Evolutionary conservation across 1,140 invertebrate species (phyloP).

Genomic region (Macrobrachium nipponense): DNA sequence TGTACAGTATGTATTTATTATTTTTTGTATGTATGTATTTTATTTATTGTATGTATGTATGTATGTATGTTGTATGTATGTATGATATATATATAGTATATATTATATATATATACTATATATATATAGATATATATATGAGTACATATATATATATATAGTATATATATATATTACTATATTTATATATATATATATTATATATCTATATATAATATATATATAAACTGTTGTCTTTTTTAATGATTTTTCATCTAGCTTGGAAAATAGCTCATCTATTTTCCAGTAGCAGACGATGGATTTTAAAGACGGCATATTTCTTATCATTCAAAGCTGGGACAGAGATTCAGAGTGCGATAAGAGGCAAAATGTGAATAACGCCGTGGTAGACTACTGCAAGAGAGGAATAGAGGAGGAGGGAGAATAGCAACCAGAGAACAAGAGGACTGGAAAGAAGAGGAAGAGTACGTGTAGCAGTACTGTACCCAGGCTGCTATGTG

Average conservation of each 20-base stretch:
- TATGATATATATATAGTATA: too few relatives aligned
- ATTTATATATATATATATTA: constrained; percentile 6
- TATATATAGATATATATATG: too few relatives aligned
- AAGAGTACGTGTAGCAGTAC: background rate
- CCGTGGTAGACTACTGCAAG: background rate
- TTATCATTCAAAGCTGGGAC: background rate
- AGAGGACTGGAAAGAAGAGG: background rate
- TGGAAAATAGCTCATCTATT: too few relatives aligned
- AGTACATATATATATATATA: constrained; percentile 23
- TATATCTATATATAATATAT: background rate
- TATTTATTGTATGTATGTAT: too few relatives aligned
- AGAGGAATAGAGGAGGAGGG: constrained; percentile 8
- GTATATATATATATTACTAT: constrained; percentile 23
- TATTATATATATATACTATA: too few relatives aligned
- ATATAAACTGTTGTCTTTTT: too few relatives aligned
- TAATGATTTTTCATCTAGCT: background rate
- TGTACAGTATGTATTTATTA: constrained; percentile 19
- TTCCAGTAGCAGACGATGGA: too few relatives aligned
- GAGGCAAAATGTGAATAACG: too few relatives aligned
- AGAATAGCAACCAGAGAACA: background rate
- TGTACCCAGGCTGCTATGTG: background rate
- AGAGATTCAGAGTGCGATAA: too few relatives aligned
- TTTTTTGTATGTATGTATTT: background rate
- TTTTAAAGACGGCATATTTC: background rate
- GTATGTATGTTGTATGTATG: too few relatives aligned